These are phyloP conservation scores for Conus canariensis DNA, from an alignment of 2,888 invertebrate genomes.

Conservation along the genomic window DNA sequence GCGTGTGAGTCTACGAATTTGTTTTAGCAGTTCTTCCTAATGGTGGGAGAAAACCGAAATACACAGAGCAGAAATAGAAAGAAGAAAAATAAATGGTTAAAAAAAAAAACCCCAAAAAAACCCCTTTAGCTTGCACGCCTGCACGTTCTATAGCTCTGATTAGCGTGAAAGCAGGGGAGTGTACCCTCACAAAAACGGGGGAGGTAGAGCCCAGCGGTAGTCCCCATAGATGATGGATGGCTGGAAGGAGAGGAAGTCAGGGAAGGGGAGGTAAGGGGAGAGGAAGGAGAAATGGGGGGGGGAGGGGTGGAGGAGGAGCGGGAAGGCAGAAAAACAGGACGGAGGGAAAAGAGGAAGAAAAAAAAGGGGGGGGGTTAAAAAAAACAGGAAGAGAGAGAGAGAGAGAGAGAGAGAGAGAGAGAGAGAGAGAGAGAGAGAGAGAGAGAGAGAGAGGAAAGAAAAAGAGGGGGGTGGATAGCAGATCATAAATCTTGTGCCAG, in stretches of 20 bases:
- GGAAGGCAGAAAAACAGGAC: neutral
- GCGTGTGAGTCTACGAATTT: neutral
- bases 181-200: neutral
- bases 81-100: neutral
- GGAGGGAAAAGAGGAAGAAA: neutral
- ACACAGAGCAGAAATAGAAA: neutral
- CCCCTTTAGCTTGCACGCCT: neutral
- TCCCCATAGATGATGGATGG: slow-evolving; percentile 27
- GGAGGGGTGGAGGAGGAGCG: neutral
- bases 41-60: neutral
- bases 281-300: neutral
- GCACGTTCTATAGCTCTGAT: slow-evolving; percentile 13
- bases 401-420: neutral
- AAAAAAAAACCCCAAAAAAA: neutral
- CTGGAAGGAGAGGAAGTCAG: neutral
- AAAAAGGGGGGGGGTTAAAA: neutral
- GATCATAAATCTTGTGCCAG: slow-evolving; percentile 19
- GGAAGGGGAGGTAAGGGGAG: neutral
- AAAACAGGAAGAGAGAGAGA: neutral
- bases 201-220: slow-evolving; percentile 15
- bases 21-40: neutral
- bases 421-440: neutral
- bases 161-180: slow-evolving; percentile 25
- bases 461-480: neutral
- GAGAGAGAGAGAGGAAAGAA: neutral